A percentile compares a stretch with the other conserved stretches of the same genome.
phyloP scores from a whole-genome alignment of 30 jellyfish, hydroid and myxozoan species.

The Pelagia noctiluca region DNA sequence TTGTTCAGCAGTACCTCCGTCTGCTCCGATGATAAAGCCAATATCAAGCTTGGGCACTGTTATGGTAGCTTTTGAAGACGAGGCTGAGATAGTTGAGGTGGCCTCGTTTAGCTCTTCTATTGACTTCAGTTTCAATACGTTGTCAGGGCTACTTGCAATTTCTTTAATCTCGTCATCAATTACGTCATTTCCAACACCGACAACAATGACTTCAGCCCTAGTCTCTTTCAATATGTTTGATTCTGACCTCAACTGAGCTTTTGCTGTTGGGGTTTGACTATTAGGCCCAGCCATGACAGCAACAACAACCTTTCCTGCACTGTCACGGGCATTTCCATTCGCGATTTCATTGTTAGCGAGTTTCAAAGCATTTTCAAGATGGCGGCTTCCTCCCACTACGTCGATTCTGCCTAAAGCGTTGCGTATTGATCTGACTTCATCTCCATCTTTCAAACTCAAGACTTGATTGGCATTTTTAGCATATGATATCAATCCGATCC shows the following conservation, averaged over 20 bases:
- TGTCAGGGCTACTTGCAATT: constrained; percentile 20
- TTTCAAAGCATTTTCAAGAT: constrained; percentile 12
- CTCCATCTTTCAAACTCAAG: constrained; percentile 26
- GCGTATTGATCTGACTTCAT: not conserved
- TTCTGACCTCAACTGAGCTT: not conserved
- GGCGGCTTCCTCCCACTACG: constrained; percentile 21
- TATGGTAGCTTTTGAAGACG: not conserved
- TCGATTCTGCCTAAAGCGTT: constrained; percentile 11
- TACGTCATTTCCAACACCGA: constrained; percentile 47
- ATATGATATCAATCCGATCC: constrained; percentile 43
- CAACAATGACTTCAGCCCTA: constrained; percentile 15
- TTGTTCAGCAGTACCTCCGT: constrained; percentile 23
- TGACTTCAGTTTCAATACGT: not conserved
- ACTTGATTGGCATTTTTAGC: not conserved
- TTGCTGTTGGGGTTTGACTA: constrained; percentile 1
- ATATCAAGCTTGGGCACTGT: constrained; percentile 13
- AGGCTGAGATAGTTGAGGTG: constrained; percentile 22
- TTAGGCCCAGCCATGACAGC: constrained; percentile 44
- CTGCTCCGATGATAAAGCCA: constrained; percentile 45
- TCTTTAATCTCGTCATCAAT: constrained; percentile 4
- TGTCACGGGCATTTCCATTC: constrained; percentile 16
- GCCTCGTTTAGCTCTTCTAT: constrained; percentile 20
- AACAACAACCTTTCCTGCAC: constrained; percentile 65
- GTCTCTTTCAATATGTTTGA: constrained; percentile 23
- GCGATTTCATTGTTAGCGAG: not conserved